Conservation (phyloP, 2,888 invertebrate species). For the Brassicogethes aeneus region DNA sequence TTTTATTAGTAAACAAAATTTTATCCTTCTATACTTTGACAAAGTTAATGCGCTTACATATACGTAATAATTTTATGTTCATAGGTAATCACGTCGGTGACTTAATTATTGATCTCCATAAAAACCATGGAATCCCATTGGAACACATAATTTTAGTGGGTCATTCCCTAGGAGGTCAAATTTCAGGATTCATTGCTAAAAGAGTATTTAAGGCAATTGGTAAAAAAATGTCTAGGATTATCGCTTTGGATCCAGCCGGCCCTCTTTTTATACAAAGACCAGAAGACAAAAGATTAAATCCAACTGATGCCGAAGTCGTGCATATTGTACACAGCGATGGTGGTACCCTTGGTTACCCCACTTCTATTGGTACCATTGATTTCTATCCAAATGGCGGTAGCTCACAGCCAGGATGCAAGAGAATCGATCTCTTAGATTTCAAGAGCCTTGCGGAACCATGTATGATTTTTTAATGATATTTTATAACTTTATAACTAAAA, state of each 20-base stretch:
- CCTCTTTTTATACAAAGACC: constrained; percentile 11
- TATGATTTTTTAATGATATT: too few species aligned
- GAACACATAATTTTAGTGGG: constrained; percentile 25
- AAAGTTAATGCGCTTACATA: too few species aligned
- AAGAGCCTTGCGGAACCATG: constrained; percentile 21
- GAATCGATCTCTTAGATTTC: constrained; percentile 23
- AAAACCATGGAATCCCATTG: constrained; percentile 20
- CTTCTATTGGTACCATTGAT: constrained; percentile 27
- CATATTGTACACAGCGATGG: constrained; percentile 30
- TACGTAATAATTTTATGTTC: too few species aligned
- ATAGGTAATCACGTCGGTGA: constrained; percentile 24
- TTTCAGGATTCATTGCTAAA: constrained; percentile 27
- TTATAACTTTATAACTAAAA: background rate
- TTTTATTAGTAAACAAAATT: background rate
- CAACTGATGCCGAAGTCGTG: constrained; percentile 28
- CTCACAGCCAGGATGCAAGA: constrained; percentile 30
- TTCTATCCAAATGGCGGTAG: constrained; percentile 32
- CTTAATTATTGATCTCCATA: constrained; percentile 20
- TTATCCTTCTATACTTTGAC: too few species aligned
- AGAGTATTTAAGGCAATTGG: constrained; percentile 18
- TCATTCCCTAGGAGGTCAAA: constrained; percentile 29
- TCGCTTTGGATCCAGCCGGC: constrained; percentile 30
- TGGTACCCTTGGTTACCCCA: constrained; percentile 24
- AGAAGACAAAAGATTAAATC: constrained; percentile 14
- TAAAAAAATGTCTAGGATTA: constrained; percentile 22